Base-by-base conservation (phyloP, 1,140 invertebrate species). In the Chrysopa pallens region DNA sequence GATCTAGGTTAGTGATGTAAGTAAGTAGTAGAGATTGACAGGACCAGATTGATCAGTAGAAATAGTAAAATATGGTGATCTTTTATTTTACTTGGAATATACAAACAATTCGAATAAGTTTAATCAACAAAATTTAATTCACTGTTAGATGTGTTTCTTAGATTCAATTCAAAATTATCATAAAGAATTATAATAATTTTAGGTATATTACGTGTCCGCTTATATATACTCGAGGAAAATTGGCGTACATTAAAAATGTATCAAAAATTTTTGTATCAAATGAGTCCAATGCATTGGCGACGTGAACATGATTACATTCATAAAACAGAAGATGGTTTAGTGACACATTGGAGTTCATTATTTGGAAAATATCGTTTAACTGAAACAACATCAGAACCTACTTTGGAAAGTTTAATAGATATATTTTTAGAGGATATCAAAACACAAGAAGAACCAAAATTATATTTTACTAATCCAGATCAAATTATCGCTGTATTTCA, bases 171-270 rank as follows among this genome's bases (percentile, higher is more conserved):
- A n/a, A n/a, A n/a, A n/a, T n/a, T n/a, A n/a, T n/a, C n/a, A n/a
- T n/a, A n/a, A n/a, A n/a, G n/a, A n/a, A n/a, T n/a, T n/a, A n/a
- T n/a, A n/a, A n/a, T n/a, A 2, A 23, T 23, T 23, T 61, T 55
- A 28, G 62, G 63, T 9, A 61, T 68, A 15, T 46, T 73, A 5
- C 69, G 68, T 44, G 63, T 73, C 1, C 67, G 72, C 40, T 55
- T 80, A 13, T 73, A 76, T 38, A 67, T 66, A 23, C 68, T 69
- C 38, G 70, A 74, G 46, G 74, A 78, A 51, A 69, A 66, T 13
- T 72, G 75, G 61, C 55, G 68, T 39, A 69, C 67, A 39, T 66
- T 69, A 33, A 63, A 74, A 49, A 69, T 73, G 44, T 79, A 76
- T 55, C 72, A 78, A 57, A 67, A 65, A 48, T 79, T 79, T 57